These are phyloP conservation scores for Drosophila fungiperda DNA, from an alignment of 2,888 invertebrate species.

Conservation along the genomic window DNA sequence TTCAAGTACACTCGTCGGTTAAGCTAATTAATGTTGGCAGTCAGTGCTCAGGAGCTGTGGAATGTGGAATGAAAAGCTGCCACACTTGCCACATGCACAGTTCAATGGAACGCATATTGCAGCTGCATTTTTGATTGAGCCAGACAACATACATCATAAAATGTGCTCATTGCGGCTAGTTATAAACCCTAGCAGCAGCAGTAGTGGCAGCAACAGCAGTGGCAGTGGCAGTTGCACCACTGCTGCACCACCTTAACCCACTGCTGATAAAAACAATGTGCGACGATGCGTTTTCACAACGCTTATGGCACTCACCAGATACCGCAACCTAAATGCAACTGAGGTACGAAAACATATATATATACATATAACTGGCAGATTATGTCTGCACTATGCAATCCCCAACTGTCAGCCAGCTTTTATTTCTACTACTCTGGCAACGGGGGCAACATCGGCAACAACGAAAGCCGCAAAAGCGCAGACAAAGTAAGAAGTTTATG, in stretches of 20 bases:
- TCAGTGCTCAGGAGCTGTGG: no score
- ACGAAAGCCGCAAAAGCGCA: conserved; percentile 51
- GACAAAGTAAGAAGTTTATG: conserved; percentile 35
- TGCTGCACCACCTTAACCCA: conserved; percentile 1
- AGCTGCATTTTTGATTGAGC: conserved; percentile 23
- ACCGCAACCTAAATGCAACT: conserved; percentile 37
- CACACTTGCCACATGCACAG: background rate
- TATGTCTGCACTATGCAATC: conserved; percentile 64
- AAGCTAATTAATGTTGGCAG: conserved; percentile 21
- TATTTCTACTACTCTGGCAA: conserved; percentile 20
- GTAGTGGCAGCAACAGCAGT: no score
- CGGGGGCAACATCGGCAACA: conserved; percentile 30
- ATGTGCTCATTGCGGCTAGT: conserved; percentile 9
- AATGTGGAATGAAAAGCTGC: background rate
- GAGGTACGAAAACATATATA: conserved; percentile 12
- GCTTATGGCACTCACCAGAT: conserved; percentile 58
- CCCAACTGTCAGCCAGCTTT: conserved; percentile 64
- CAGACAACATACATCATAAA: conserved; percentile 12
- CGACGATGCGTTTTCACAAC: conserved; percentile 48
- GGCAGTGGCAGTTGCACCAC: conserved; percentile 1
- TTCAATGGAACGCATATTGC: conserved; percentile 6
- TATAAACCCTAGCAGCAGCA: background rate
- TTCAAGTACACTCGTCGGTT: background rate
- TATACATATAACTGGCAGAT: conserved; percentile 59
- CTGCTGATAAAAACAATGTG: conserved; percentile 35